phyloP scores from a whole-genome alignment of 2,888 invertebrate genomes.

The Neoitamus cyanurus region DNA sequence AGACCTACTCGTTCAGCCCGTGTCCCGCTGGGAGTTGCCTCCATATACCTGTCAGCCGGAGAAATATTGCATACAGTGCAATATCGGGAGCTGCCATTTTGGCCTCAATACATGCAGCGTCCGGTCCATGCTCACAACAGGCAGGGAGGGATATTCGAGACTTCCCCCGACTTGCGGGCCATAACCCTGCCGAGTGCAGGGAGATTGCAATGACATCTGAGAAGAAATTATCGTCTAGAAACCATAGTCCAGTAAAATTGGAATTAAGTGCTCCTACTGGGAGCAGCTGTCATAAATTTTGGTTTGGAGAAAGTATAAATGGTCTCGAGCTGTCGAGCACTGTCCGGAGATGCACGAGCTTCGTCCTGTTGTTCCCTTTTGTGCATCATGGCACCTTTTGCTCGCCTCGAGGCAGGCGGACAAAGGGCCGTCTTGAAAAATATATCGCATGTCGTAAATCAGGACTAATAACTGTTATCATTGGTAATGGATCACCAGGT shows the following conservation, averaged over 20 bases:
- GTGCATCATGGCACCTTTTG: background rate
- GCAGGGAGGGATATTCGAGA: background rate
- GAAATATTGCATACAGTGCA: conserved; percentile 38
- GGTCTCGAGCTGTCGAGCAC: conserved; percentile 13
- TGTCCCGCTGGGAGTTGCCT: conserved; percentile 43
- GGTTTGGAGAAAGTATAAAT: conserved; percentile 44
- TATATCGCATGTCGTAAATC: conserved; percentile 14
- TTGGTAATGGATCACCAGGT: conserved; percentile 36
- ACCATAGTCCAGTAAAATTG: conserved; percentile 40
- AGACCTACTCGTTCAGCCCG: background rate
- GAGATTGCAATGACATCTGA: conserved; percentile 37
- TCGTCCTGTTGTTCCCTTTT: conserved; percentile 14
- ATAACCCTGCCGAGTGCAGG: background rate
- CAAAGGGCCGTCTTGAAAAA: background rate
- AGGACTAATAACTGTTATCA: conserved; percentile 37
- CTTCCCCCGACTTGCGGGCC: background rate
- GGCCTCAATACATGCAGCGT: conserved; percentile 31
- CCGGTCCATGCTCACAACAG: background rate
- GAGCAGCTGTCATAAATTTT: conserved; percentile 41
- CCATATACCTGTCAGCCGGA: conserved; percentile 37
- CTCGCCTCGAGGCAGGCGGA: background rate
- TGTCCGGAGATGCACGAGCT: background rate
- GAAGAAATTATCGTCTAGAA: conserved; percentile 37
- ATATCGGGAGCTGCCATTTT: conserved; percentile 39
- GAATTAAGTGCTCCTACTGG: conserved; percentile 45